phyloP scores from a whole-genome alignment of 2,888 invertebrate genomes.

The Fabriciana adippe region DNA sequence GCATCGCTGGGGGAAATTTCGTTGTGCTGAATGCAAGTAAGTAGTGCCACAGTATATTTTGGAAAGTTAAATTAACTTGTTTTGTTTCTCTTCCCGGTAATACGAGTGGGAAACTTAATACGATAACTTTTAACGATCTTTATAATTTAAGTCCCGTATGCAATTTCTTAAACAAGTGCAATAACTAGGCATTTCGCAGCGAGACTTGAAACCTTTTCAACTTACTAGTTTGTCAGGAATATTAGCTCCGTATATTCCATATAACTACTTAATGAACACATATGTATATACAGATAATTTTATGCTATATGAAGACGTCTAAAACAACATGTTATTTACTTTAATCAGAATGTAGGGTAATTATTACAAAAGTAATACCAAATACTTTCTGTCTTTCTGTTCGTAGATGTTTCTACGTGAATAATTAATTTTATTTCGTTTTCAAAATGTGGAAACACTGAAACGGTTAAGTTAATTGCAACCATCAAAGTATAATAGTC shows the following conservation, averaged over 20 bases:
- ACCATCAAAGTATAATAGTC: slow-evolving; percentile 6
- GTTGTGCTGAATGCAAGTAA: slow-evolving; percentile 20
- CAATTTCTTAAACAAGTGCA: slow-evolving; percentile 22
- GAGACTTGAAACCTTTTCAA: slow-evolving; percentile 14
- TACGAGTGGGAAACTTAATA: slow-evolving; percentile 33
- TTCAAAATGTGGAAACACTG: too few relatives aligned
- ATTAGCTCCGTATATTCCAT: neutral
- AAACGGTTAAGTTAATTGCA: neutral
- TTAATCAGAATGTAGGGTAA: too few relatives aligned
- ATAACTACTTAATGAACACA: neutral
- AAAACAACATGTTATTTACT: too few relatives aligned
- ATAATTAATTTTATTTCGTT: too few relatives aligned
- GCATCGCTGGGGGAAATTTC: neutral
- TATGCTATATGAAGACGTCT: too few relatives aligned
- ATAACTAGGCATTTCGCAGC: slow-evolving; percentile 11
- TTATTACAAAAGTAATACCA: too few relatives aligned
- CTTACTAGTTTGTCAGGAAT: slow-evolving; percentile 25
- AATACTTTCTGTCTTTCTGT: too few relatives aligned
- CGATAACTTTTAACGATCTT: slow-evolving; percentile 35
- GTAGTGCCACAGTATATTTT: slow-evolving; percentile 26
- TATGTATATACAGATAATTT: too few relatives aligned
- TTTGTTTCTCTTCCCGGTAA: slow-evolving; percentile 27
- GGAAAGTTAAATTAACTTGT: slow-evolving; percentile 38
- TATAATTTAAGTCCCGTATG: slow-evolving; percentile 31
- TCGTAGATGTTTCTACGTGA: too few relatives aligned